Base-by-base conservation (phyloP, 2,113 vertebrate species). In the Dasyprocta punctata region DNA sequence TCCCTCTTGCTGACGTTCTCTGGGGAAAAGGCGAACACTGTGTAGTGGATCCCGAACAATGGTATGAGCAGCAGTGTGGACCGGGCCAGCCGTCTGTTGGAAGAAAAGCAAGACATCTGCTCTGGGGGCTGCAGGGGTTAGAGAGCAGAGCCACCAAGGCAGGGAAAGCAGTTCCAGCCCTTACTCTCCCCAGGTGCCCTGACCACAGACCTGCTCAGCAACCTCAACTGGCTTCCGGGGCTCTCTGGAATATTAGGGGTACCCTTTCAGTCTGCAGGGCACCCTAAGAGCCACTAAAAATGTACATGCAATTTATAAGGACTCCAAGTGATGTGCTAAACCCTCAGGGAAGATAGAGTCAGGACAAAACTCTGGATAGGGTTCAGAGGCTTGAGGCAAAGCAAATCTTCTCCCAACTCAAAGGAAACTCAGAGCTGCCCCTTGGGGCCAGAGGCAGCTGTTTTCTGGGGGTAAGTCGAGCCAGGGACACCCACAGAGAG, bases 41-140 rank as follows among this genome's bases (percentile, higher is more conserved):
- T 99, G 99, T 99, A 99, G 98, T 99, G 99, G 98, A 99, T 99
- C 94, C 99, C 99, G 58, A 99, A 99, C 71, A 99, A 98, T 0
- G 99, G 99, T 97, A 99, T 99, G 97, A 99, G 99, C 97, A 99
- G 99, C 89, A 99, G 99, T 0, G 99, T 99, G 95, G 99, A 99
- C 41, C 99, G 99, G 30, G 99, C 99, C 98, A 99, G 98, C 77
- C 99, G 99, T 98, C 99, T 99, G 98, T 97, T 24, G 16, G 65
- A 93, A 98, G 12, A 98, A 92, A 41, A 98, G 67, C 16, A 56
- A 96, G 61, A 97, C 9, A 3, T 3, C 73, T 60, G 81, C 61
- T 95, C 56, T 0, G 0, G 90, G 38, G 3, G 6, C 90, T 8
- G 16, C 67, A 44, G 26, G 49, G 11, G 24, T 22, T 89, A 12